Evolutionary conservation across 2,888 invertebrate genomes (phyloP).

Genomic region (Acholoe squamosa): DNA sequence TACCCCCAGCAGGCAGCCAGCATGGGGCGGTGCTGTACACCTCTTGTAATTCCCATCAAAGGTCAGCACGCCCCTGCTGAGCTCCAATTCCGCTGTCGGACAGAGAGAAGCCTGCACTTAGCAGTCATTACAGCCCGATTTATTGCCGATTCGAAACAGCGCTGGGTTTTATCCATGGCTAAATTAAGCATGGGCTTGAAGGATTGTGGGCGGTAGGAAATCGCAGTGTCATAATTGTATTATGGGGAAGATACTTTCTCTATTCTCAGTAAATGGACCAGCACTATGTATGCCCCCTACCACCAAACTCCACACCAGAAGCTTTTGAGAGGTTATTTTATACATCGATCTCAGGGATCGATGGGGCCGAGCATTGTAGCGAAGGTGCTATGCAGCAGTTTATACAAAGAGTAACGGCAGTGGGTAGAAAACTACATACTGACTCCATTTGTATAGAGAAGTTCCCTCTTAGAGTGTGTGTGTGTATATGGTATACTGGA

Average conservation of each 20-base stretch:
- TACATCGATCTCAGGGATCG: conserved; percentile 1
- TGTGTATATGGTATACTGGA: too few species aligned
- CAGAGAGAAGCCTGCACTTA: background rate
- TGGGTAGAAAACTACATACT: too few species aligned
- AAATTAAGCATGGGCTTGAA: background rate
- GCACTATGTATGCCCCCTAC: background rate
- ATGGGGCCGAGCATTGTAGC: background rate
- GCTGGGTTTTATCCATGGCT: background rate
- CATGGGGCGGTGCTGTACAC: background rate
- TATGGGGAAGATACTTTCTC: background rate
- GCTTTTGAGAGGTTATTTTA: background rate
- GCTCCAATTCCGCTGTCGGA: background rate
- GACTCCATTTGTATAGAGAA: too few species aligned
- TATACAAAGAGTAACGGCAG: too few species aligned
- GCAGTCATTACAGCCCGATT: background rate
- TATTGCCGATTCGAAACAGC: background rate
- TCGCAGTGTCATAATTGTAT: background rate
- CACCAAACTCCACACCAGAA: too few species aligned
- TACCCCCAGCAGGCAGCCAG: background rate
- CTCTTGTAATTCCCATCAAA: conserved; percentile 11
- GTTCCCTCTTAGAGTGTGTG: too few species aligned
- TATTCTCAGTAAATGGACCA: background rate
- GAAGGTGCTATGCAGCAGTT: background rate
- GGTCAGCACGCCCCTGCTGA: background rate
- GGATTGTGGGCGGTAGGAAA: background rate